Conservation (phyloP, 2,888 invertebrate species). For the Molorchus minor region DNA sequence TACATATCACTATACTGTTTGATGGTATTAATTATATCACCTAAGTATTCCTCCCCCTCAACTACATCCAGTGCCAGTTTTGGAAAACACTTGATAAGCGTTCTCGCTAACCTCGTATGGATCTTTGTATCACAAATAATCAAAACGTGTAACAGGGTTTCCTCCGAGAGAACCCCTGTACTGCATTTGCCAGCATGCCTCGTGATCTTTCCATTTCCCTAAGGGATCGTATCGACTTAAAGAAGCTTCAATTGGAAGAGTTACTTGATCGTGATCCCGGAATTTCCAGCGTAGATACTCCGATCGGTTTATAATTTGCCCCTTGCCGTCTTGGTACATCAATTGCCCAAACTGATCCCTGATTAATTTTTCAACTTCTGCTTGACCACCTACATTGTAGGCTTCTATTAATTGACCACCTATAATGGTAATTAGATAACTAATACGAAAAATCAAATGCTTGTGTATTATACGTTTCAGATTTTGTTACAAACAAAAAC, state of each 20-base stretch:
- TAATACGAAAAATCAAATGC: no score
- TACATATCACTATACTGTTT: background rate
- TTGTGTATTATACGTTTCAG: no score
- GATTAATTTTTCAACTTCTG: slow-evolving; percentile 84
- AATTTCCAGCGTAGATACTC: slow-evolving; percentile 93
- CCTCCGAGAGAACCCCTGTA: slow-evolving; percentile 94
- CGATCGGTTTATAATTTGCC: slow-evolving; percentile 84
- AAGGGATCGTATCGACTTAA: slow-evolving; percentile 86
- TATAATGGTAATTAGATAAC: slow-evolving; percentile 28
- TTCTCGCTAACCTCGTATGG: slow-evolving; percentile 82
- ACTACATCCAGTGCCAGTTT: slow-evolving; percentile 92
- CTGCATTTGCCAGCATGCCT: slow-evolving; percentile 98
- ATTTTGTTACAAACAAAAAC: no score
- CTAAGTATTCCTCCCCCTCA: slow-evolving; percentile 95
- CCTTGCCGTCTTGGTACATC: slow-evolving; percentile 88
- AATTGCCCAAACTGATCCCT: slow-evolving; percentile 86
- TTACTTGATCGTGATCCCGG: slow-evolving; percentile 83
- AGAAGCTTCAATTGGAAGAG: slow-evolving; percentile 88
- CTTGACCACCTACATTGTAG: slow-evolving; percentile 83
- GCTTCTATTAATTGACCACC: slow-evolving; percentile 90
- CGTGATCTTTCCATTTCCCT: slow-evolving; percentile 88
- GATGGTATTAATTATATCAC: slow-evolving; percentile 24
- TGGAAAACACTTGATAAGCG: slow-evolving; percentile 90
- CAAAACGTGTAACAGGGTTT: slow-evolving; percentile 92
- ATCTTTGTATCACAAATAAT: slow-evolving; percentile 93